Evolutionary conservation across 92 coral and sea anemone species (phyloP).

Genomic region (Umimayanthus chanpuru): DNA sequence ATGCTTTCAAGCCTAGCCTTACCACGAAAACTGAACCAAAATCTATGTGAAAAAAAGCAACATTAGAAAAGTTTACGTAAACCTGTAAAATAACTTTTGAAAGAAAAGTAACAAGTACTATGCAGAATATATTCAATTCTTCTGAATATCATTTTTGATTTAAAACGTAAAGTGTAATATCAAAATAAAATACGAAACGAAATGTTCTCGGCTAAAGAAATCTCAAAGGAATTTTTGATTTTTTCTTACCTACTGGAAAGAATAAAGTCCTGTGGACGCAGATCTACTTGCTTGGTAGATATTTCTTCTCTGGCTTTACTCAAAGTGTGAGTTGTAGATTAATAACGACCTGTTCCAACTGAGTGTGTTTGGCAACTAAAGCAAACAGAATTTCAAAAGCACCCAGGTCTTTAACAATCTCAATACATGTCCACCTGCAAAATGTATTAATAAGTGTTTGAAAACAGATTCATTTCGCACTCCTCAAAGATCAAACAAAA

Average conservation of each 20-base stretch:
- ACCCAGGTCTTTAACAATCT: constrained; percentile 24
- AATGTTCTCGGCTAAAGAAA: background rate
- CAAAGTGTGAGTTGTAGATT: background rate
- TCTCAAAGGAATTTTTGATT: background rate
- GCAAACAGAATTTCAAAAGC: constrained; percentile 14
- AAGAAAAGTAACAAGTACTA: background rate
- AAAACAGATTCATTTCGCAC: constrained; percentile 42
- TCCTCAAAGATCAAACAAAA: constrained; percentile 38
- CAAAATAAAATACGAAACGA: background rate
- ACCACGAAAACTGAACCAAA: too few species aligned
- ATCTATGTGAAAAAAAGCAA: too few species aligned
- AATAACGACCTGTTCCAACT: constrained; percentile 7
- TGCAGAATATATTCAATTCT: background rate
- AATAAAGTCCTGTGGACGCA: background rate
- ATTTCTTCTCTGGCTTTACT: background rate
- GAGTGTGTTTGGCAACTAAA: constrained; percentile 35
- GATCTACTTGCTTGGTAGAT: background rate
- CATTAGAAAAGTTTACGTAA: background rate
- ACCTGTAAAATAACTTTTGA: background rate
- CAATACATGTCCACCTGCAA: constrained; percentile 45
- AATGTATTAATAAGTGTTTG: constrained; percentile 46
- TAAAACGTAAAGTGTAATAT: background rate
- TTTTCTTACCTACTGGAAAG: background rate
- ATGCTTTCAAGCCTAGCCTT: too few species aligned
- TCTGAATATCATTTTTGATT: background rate